These are phyloP conservation scores for Cyclina sinensis DNA, from an alignment of 1,140 invertebrate species.

Conservation along the genomic window DNA sequence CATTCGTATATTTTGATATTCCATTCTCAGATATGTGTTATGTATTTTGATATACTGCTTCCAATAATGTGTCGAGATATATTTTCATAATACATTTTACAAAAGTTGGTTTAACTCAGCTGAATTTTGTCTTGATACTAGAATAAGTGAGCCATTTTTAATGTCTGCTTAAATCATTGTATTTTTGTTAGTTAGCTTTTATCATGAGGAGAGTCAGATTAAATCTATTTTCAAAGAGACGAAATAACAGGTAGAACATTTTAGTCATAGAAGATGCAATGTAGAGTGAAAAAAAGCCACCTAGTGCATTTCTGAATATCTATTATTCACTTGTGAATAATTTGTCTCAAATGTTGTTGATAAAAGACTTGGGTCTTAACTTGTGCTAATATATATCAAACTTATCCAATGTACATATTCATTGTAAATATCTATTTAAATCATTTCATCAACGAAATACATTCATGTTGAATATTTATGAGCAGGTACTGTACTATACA, in stretches of 20 bases:
- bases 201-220: background rate
- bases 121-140: no score
- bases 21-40: constrained; percentile 22
- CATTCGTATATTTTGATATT: constrained; percentile 17
- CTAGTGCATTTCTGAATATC: background rate
- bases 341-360: constrained; percentile 41
- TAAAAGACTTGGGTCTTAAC: background rate
- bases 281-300: background rate
- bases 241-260: no score
- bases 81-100: constrained; percentile 38
- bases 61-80: constrained; percentile 16
- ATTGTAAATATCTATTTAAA: constrained; percentile 64
- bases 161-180: no score
- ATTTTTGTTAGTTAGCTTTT: no score
- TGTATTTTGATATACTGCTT: constrained; percentile 16
- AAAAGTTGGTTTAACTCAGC: constrained; percentile 5
- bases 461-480: constrained; percentile 64
- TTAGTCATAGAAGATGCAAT: constrained; percentile 4
- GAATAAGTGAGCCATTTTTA: no score
- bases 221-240: background rate
- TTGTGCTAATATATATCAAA: constrained; percentile 59
- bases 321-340: background rate
- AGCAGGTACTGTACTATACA: background rate
- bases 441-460: constrained; percentile 65
- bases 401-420: constrained; percentile 54